A percentile compares a stretch with the other conserved stretches of the same genome.
phyloP scores from a whole-genome alignment of 35 echinoderm and acorn worm genomes.

The Hemicentrotus pulcherrimus region DNA sequence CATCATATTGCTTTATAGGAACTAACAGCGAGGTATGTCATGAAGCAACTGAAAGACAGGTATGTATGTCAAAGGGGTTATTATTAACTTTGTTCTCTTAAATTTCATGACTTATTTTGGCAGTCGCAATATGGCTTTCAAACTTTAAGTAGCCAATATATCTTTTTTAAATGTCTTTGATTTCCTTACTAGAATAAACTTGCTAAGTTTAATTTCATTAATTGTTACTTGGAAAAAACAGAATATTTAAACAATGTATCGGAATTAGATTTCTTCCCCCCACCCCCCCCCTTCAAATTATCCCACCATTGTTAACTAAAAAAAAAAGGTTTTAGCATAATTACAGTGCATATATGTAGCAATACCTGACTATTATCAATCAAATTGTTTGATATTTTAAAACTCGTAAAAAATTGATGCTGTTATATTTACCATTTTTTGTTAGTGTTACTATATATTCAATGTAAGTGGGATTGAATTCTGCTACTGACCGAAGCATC shows the following conservation, averaged over 20 bases:
- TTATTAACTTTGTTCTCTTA: too few relatives aligned
- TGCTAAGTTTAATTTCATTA: neutral
- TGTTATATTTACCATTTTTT: neutral
- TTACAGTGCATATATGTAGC: neutral
- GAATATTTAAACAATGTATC: neutral
- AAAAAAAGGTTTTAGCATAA: neutral
- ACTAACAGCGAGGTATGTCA: conserved; percentile 83
- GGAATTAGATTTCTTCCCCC: neutral
- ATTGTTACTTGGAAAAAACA: neutral
- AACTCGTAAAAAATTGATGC: neutral
- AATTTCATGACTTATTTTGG: too few relatives aligned
- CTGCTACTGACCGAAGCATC: neutral
- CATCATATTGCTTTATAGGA: conserved; percentile 59
- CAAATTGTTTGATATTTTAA: neutral
- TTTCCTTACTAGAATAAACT: neutral
- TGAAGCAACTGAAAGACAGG: conserved; percentile 92
- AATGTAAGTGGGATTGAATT: neutral
- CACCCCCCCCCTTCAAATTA: neutral
- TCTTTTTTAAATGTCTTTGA: neutral
- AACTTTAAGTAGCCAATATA: neutral
- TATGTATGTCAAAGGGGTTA: conserved; percentile 37
- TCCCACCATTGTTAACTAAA: neutral
- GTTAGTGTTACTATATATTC: neutral
- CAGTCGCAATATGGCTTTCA: too few relatives aligned
- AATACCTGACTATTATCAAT: neutral